Conservation (phyloP, 2,888 invertebrate genomes). For the Platycnemis pennipes region DNA sequence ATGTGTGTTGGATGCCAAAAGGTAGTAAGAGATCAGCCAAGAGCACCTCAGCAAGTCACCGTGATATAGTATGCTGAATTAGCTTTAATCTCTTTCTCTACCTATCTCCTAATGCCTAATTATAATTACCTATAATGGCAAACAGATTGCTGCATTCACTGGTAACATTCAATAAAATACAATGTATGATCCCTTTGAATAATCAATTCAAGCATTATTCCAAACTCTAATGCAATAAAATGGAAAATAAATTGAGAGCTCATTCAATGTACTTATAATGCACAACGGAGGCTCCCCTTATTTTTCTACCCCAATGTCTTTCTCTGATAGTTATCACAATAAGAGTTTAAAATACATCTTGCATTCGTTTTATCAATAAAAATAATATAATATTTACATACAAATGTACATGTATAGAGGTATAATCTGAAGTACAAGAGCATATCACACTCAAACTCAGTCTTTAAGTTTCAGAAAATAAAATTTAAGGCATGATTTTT, state of each 20-base stretch:
- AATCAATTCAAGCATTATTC: not conserved
- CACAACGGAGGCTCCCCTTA: not conserved
- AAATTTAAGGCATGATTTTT: not conserved
- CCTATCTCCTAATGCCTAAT: too few species aligned
- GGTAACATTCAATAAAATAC: too few species aligned
- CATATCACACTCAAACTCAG: not conserved
- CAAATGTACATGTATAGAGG: not conserved
- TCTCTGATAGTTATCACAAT: not conserved
- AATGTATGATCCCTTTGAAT: not conserved
- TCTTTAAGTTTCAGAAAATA: not conserved
- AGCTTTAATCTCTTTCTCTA: too few species aligned
- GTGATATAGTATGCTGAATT: too few species aligned
- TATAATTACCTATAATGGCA: too few species aligned
- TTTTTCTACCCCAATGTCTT: constrained; percentile 5
- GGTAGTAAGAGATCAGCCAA: too few species aligned
- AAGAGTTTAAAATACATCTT: not conserved
- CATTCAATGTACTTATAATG: not conserved
- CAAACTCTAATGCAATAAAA: not conserved
- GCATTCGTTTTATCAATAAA: not conserved
- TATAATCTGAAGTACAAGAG: not conserved
- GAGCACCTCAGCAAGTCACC: too few species aligned
- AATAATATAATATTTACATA: not conserved
- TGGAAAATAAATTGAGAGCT: not conserved
- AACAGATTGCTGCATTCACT: too few species aligned
- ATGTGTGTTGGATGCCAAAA: too few species aligned